Evolutionary conservation across 2,797 vertebrate genomes (phyloP).

Genomic region (Megaceryle alcyon): DNA sequence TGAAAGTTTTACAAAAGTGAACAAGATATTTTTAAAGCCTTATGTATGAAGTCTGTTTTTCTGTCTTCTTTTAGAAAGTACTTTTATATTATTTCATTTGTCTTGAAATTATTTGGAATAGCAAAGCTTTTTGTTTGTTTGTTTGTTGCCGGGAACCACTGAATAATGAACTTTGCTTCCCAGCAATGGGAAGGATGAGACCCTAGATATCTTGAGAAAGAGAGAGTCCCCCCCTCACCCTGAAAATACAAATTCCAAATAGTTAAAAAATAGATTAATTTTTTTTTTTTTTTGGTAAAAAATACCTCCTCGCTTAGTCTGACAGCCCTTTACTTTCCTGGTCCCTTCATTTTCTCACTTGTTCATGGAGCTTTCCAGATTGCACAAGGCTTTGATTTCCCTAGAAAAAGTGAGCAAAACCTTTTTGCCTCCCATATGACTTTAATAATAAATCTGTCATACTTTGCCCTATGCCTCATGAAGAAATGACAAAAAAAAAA

Average conservation of each 20-base stretch:
- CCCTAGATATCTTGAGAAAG: not conserved
- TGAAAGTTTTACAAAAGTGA: conserved; percentile 27
- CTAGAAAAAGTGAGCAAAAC: conserved; percentile 6
- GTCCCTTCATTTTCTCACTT: not conserved
- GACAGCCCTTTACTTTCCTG: not conserved
- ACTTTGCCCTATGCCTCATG: not conserved
- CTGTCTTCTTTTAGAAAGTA: conserved; percentile 6
- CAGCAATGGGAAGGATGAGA: not conserved
- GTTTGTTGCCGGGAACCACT: not conserved
- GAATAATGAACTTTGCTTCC: not conserved
- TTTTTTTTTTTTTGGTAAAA: not conserved
- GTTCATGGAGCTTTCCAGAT: not conserved
- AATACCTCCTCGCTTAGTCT: not conserved
- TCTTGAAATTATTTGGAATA: not conserved
- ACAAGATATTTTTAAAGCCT: conserved; percentile 28
- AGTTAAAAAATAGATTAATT: not conserved
- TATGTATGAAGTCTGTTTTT: conserved; percentile 6
- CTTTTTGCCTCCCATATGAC: not conserved
- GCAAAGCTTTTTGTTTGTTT: not conserved
- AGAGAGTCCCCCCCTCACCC: not conserved
- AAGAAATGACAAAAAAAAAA: not conserved
- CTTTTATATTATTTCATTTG: not conserved
- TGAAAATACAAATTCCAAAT: not conserved
- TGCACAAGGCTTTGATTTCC: not conserved
- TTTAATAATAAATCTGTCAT: conserved; percentile 33